Evolutionary conservation across 2,797 vertebrate genomes (phyloP), one percentile per base, ranked within the genome.

Genomic region (Malurus leucopterus): DNA sequence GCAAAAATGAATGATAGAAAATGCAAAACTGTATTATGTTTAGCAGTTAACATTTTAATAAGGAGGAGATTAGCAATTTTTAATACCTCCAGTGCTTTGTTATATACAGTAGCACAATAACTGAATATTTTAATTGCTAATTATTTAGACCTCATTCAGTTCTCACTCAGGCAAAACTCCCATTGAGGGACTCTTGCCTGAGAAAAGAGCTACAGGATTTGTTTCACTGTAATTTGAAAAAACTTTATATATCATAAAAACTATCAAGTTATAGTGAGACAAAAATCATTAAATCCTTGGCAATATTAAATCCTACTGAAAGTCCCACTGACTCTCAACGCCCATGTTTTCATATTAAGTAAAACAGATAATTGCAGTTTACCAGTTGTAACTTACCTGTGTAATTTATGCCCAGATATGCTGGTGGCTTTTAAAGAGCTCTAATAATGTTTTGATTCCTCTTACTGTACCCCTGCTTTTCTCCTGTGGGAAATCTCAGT

Each of bases 61-160:
- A 93, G 81, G 81, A 92, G 73, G 71, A 95, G 91, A 95, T 94
- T 94, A 95, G 88, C 87, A 92, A 92, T 89, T 92, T 95, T 95
- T 93, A 92, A 93, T 95, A 93, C 91, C 91, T 93, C 79, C 86
- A 94, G 91, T 93, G 93, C 88, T 93, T 93, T 96, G 90, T 95
- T 91, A 93, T 93, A 94, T 94, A 90, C 92, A 92, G 91, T 89
- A 89, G 92, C 88, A 95, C 92, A 95, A 93, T 95, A 93, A 95
- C 94, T 64, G 93, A 95, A 91, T 95, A 95, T 95, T 95, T 95
- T 95, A 95, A 94, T 95, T 93, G 95, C 93, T 94, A 94, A 93
- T 95, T 94, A 94, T 94, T 95, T 93, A 95, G 94, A 95, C 90
- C 91, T 94, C 93, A 93, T 95, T 94, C 95, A 94, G 91, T 94